Percentiles rank a stretch among this genome's conserved stretches.
These are phyloP conservation scores for Bagarius yarrelli DNA, from an alignment of 2,113 vertebrate species.

Conservation along the genomic window DNA sequence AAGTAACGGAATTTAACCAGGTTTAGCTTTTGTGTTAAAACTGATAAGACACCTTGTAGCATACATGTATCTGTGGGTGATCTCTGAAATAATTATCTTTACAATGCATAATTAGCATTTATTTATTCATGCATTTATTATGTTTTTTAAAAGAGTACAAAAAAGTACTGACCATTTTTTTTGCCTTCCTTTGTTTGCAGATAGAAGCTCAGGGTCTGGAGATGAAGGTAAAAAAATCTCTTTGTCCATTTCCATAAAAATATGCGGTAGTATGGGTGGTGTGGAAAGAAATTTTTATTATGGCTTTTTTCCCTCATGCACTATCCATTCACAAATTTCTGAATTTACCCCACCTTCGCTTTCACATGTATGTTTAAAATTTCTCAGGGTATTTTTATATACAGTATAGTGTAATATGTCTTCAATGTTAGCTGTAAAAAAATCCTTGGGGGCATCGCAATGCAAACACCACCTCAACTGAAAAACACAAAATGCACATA, in stretches of 20 bases:
- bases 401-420: no score
- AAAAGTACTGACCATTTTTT: not conserved
- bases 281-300: not conserved
- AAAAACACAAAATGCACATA: no score
- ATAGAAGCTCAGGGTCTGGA: conserved; percentile 88
- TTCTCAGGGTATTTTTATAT: no score
- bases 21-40: no score
- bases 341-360: no score
- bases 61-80: not conserved
- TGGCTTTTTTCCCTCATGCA: no score
- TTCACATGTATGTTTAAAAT: no score
- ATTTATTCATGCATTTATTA: not conserved
- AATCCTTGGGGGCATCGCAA: no score
- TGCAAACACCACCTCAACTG: no score
- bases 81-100: not conserved
- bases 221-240: conserved; percentile 78
- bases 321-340: no score
- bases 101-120: not conserved
- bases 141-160: not conserved
- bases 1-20: no score
- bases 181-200: conserved; percentile 61
- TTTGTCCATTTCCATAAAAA: not conserved
- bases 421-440: no score
- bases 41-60: not conserved
- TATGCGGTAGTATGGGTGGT: not conserved